A percentile compares a stretch with the other conserved stretches of the same genome.
These are phyloP conservation scores for Rachycentron canadum DNA, from an alignment of 2,797 vertebrate species.

Conservation along the genomic window DNA sequence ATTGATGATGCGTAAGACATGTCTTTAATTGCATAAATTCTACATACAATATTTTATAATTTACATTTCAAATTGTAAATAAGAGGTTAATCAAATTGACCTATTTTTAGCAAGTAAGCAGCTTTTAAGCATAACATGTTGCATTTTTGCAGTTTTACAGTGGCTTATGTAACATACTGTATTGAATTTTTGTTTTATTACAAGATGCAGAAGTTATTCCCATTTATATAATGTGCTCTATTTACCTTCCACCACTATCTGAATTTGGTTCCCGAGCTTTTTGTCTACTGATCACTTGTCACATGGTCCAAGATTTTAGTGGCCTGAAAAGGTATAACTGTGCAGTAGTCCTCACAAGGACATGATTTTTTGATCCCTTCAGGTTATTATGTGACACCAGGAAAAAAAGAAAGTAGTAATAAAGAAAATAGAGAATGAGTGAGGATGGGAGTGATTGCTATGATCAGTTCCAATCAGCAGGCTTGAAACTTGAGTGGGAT, in stretches of 20 bases:
- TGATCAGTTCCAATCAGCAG: neutral
- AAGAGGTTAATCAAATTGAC: neutral
- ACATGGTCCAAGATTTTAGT: neutral
- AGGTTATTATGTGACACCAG: neutral
- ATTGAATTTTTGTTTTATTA: neutral
- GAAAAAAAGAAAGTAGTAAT: neutral
- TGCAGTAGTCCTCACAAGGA: neutral
- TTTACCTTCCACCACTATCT: neutral
- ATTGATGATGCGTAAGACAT: slow-evolving; percentile 18
- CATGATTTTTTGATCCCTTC: neutral
- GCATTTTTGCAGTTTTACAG: slow-evolving; percentile 1
- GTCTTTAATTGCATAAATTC: neutral
- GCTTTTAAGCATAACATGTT: neutral
- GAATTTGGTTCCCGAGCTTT: neutral
- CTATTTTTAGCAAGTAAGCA: neutral
- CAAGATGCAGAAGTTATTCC: neutral
- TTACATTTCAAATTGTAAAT: neutral
- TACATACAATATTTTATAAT: neutral
- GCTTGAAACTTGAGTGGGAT: neutral
- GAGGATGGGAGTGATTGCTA: slow-evolving; percentile 1
- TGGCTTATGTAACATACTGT: neutral
- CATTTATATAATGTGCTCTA: neutral
- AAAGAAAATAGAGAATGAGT: neutral
- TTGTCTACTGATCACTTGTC: neutral
- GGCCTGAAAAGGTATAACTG: neutral